These are phyloP conservation scores for Drepana falcataria DNA, from an alignment of 2,888 invertebrate genomes.

Conservation along the genomic window DNA sequence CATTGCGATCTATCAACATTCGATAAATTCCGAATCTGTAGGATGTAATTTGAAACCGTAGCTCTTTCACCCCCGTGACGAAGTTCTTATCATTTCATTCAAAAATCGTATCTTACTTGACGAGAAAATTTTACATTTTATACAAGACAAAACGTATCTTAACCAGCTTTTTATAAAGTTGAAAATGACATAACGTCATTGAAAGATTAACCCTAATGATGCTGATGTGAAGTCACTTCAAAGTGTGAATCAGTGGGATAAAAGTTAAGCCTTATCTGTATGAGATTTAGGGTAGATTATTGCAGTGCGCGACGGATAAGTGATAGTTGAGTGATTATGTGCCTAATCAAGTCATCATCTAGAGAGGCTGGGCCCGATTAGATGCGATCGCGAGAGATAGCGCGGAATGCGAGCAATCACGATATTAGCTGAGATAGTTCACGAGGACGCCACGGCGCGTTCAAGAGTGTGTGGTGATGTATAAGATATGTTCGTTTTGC, in stretches of 20 bases:
- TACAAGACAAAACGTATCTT: too few relatives aligned
- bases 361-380: conserved; percentile 22
- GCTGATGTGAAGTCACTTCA: conserved; percentile 1
- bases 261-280: not conserved
- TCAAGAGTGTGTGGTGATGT: not conserved
- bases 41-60: too few relatives aligned
- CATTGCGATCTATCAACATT: too few relatives aligned
- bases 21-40: too few relatives aligned
- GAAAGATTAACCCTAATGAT: not conserved
- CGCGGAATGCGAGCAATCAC: conserved; percentile 18
- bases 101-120: too few relatives aligned
- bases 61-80: too few relatives aligned
- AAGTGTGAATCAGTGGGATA: not conserved
- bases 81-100: too few relatives aligned
- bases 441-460: conserved; percentile 1
- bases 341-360: conserved; percentile 27
- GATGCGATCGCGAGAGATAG: conserved; percentile 23
- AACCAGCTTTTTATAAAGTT: not conserved
- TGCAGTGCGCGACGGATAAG: not conserved
- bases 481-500: not conserved
- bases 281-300: not conserved
- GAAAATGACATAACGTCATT: not conserved
- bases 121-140: too few relatives aligned
- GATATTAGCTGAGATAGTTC: conserved; percentile 19
- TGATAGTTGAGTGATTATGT: conserved; percentile 8